Evolutionary conservation across 2,888 invertebrate species (phyloP).

Genomic region (Podotricha telesiphe): DNA sequence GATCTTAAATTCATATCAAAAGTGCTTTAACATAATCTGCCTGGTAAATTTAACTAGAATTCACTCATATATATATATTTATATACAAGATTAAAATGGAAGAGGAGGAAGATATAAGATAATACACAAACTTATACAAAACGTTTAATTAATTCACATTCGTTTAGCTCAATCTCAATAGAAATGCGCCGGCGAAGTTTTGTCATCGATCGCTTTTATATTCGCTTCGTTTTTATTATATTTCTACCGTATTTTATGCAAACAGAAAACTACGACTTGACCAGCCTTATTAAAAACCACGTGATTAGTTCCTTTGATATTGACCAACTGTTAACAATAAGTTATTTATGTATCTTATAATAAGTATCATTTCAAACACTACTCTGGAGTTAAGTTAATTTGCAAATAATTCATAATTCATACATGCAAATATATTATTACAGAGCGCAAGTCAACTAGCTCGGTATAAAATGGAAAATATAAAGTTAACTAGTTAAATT

Average conservation of each 20-base stretch:
- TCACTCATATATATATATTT: too few species aligned
- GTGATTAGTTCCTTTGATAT: too few species aligned
- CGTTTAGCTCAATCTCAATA: neutral
- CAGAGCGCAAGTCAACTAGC: neutral
- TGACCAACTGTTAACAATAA: too few species aligned
- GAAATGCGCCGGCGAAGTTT: slow-evolving; percentile 20
- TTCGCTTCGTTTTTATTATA: too few species aligned
- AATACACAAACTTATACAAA: neutral
- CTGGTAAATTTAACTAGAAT: neutral
- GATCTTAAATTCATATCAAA: neutral
- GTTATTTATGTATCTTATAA: too few species aligned
- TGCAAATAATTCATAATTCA: too few species aligned
- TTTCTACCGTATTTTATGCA: slow-evolving; percentile 10
- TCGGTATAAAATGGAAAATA: neutral
- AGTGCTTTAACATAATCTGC: neutral
- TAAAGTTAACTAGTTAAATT: neutral
- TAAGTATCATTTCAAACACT: too few species aligned
- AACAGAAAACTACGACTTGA: neutral
- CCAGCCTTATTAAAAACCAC: neutral
- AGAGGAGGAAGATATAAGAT: too few species aligned
- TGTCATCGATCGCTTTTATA: slow-evolving; percentile 25
- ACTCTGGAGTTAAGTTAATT: too few species aligned
- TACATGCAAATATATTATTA: too few species aligned
- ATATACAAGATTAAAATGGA: too few species aligned
- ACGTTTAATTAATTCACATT: slow-evolving; percentile 8